Evolutionary conservation across 2,888 invertebrate genomes (phyloP), one percentile per base, ranked within the genome.

Genomic region (Drosophila nigricruria): DNA sequence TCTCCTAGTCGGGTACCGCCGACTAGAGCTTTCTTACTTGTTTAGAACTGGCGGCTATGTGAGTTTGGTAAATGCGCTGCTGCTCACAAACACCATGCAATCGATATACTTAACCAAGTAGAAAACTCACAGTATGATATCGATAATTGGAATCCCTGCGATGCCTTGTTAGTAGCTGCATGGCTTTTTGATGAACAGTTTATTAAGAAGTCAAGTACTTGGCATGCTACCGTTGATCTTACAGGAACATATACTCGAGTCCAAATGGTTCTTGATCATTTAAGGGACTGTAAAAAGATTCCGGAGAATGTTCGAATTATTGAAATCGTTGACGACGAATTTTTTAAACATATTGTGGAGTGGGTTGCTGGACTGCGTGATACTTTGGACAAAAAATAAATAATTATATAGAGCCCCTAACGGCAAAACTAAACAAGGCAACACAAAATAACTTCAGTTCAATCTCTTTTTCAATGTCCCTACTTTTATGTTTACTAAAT

Each of bases 211-310:
- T 73, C 82, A 43, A 89, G 88, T 42, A 66, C 76, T 12, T 92
- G 92, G 89, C 93, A 95, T 85, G 94, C 93, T 2, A 94, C 94
- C 1, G 94, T 96, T 4, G 96, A 96, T 84, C 91, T 95, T 18
- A 91, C 91, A 64, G 95, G 95, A 3, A 87, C 75, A 4, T 93
- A 93, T 75, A 95, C 95, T 0, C 93, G 95, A 58, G 96, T 96
- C 0, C 95, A 95, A 92, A 94, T 95, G 91, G 94, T 95, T 0
- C 92, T 95, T 20, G 95, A 95, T 91, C 94, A 94, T 90, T 70
- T 91, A 20, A 84, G 88, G 9, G 82, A 88, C 34, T 75, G 77
- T 36, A 84, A 84, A 0, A 91, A 90, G 64, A 83, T 83, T 75
- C 87, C 88, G 1, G 84, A 90, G 40, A 93, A 92, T 77, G 91